Base-by-base conservation (phyloP, 2,797 vertebrate genomes). In the Arrhamphus sclerolepis region DNA sequence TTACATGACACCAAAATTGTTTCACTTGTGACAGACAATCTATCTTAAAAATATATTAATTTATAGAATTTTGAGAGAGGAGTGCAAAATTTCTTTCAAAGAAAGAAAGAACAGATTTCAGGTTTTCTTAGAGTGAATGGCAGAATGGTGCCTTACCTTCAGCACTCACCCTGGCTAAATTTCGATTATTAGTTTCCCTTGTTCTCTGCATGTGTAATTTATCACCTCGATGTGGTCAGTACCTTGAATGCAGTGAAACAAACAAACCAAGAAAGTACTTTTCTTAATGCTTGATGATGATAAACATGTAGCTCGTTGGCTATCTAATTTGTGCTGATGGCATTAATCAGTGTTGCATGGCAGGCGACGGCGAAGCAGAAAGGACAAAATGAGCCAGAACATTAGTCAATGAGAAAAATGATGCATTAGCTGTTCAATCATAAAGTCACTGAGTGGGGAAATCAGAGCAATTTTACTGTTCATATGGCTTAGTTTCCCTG, bases 271-370 rank as follows among this genome's bases (percentile, higher is more conserved):
- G 69, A 70, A 72, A 66, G 77, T 62, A 72, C 73, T 72, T 83
- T 80, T 80, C 61, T 72, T 77, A 77, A 78, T 80, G 76, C 77
- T 68, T 66, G 72, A 77, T 83, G 83, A 87, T 90, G 90, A 91
- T 90, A 86, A 91, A 90, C 88, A 90, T 75, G 88, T 87, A 88
- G 83, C 75, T 86, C 83, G 72, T 72, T 28, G 72, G 83, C 84
- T 84, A 88, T 90, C 85, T 89, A 86, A 91, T 90, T 90, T 91
- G 81, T 82, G 66, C 75, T 83, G 75, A 87, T 83, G 86, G 80
- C 84, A 89, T 90, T 90, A 90, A 90, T 90, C 88, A 90, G 83
- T 63, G 78, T 85, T 84, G 77, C 84, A 58, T 80, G 76, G 85
- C 76, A 64, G 87, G 88, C 60, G 77, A 85, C 39, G 68, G 77